phyloP scores from a whole-genome alignment of 2,888 invertebrate species.

The Acronicta aceris region DNA sequence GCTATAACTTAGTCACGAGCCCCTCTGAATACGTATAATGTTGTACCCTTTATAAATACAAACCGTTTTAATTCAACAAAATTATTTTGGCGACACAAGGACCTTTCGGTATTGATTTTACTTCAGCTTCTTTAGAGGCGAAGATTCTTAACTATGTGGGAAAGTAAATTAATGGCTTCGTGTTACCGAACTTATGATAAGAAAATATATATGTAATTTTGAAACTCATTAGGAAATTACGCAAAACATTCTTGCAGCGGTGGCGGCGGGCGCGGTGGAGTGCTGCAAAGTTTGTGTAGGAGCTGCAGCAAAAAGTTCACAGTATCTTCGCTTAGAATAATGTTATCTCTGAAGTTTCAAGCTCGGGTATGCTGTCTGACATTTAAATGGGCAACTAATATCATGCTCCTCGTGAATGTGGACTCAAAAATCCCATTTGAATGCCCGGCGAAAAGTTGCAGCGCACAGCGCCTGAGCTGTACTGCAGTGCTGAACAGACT shows the following conservation, averaged over 20 bases:
- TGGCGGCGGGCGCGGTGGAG: background rate
- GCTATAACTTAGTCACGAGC: no score
- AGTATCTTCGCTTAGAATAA: constrained; percentile 26
- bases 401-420: constrained; percentile 47
- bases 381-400: constrained; percentile 59
- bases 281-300: constrained; percentile 29
- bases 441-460: constrained; percentile 51
- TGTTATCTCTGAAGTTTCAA: constrained; percentile 37
- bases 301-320: constrained; percentile 36
- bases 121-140: constrained; percentile 21
- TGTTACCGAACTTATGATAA: constrained; percentile 36
- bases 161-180: constrained; percentile 40
- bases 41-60: constrained; percentile 26
- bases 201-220: constrained; percentile 43
- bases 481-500: constrained; percentile 47
- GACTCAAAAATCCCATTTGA: constrained; percentile 59
- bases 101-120: constrained; percentile 43
- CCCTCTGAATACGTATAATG: no score
- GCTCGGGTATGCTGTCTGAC: constrained; percentile 23
- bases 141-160: constrained; percentile 33
- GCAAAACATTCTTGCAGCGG: constrained; percentile 37
- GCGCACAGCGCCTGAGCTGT: constrained; percentile 37
- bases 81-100: constrained; percentile 20
- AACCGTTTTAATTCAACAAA: constrained; percentile 12
- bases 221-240: constrained; percentile 39